A percentile compares a stretch with the other conserved stretches of the same genome.
Evolutionary conservation across 2,797 vertebrate genomes (phyloP).

Genomic region (Acanthiza pusilla): DNA sequence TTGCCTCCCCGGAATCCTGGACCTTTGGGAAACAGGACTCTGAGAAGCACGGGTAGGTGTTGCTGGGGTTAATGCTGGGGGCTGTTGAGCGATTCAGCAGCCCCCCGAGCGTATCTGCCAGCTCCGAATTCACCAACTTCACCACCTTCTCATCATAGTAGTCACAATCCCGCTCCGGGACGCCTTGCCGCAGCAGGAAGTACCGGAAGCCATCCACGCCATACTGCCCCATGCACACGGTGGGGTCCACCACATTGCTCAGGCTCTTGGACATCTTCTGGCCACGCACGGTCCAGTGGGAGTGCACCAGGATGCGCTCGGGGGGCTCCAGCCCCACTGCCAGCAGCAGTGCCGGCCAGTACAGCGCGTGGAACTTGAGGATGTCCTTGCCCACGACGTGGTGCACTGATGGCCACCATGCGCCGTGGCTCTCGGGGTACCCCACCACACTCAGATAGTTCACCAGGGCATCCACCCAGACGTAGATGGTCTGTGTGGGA

Average conservation of each 20-base stretch:
- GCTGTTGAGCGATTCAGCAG: slow-evolving; percentile 89
- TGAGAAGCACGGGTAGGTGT: slow-evolving; percentile 83
- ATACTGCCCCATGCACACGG: slow-evolving; percentile 73
- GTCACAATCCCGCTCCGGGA: slow-evolving; percentile 89
- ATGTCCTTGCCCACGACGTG: slow-evolving; percentile 97
- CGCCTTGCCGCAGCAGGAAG: slow-evolving; percentile 91
- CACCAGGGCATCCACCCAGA: slow-evolving; percentile 95
- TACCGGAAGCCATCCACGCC: slow-evolving; percentile 90
- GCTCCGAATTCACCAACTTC: slow-evolving; percentile 87
- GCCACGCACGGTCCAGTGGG: slow-evolving; percentile 91
- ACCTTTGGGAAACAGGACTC: slow-evolving; percentile 71
- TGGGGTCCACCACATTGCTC: slow-evolving; percentile 89
- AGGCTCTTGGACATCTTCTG: slow-evolving; percentile 98
- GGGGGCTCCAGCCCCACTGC: slow-evolving; percentile 85
- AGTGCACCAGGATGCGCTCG: slow-evolving; percentile 84
- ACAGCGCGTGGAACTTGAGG: slow-evolving; percentile 91
- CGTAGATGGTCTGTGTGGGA: slow-evolving; percentile 87
- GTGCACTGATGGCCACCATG: slow-evolving; percentile 79
- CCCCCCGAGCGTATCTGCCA: slow-evolving; percentile 87
- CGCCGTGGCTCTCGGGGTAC: slow-evolving; percentile 78
- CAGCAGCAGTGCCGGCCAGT: slow-evolving; percentile 94
- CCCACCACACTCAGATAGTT: slow-evolving; percentile 90
- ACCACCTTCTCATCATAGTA: slow-evolving; percentile 86
- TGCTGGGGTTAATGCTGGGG: slow-evolving; percentile 82
- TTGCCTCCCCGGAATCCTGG: neutral